Evolutionary conservation across 2,888 invertebrate genomes (phyloP).

Genomic region (Drosophila dives): DNA sequence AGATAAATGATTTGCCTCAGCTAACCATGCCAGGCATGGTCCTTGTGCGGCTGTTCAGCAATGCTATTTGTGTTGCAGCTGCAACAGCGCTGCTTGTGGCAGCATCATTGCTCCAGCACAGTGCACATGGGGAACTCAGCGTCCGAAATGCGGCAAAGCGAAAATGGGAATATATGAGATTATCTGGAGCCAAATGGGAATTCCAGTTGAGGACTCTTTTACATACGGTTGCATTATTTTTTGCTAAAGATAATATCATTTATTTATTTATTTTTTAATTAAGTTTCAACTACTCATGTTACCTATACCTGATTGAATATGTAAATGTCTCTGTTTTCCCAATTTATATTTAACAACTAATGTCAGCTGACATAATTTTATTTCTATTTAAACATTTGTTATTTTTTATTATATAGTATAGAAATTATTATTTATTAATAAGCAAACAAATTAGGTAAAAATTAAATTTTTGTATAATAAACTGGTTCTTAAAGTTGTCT

Average conservation of each 20-base stretch:
- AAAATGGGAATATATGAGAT: background rate
- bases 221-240: background rate
- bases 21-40: background rate
- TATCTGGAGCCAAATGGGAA: conserved; percentile 5
- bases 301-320: background rate
- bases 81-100: background rate
- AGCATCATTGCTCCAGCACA: conserved; percentile 3
- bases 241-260: background rate
- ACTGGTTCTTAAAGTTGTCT: background rate
- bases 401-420: background rate
- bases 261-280: background rate
- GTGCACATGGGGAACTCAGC: background rate
- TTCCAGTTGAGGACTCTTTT: background rate
- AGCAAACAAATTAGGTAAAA: background rate
- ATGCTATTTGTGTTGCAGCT: conserved; percentile 45
- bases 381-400: background rate
- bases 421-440: background rate
- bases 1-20: conserved; percentile 5
- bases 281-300: background rate
- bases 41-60: conserved; percentile 28
- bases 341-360: background rate
- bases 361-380: background rate
- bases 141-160: conserved; percentile 1
- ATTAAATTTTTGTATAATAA: background rate
- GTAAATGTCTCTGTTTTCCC: background rate